A percentile compares a stretch with the other conserved stretches of the same genome.
phyloP scores from a whole-genome alignment of 2,797 vertebrate genomes.

The Phylloscopus collybita region DNA sequence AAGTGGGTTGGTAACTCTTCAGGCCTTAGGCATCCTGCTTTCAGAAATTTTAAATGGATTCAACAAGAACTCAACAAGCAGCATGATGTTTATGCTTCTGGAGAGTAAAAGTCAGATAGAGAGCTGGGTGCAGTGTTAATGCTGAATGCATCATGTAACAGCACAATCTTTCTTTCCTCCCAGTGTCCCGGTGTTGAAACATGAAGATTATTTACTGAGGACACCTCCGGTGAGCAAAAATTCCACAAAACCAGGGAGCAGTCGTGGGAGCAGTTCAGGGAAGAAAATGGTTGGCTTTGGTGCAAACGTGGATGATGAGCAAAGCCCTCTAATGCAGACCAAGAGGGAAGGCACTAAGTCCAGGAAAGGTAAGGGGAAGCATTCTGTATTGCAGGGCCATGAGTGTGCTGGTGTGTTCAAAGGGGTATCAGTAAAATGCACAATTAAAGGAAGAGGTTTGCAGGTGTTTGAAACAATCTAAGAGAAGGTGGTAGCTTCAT shows the following conservation, averaged over 20 bases:
- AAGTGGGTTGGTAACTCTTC: conserved; percentile 1
- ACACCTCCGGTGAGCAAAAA: conserved; percentile 38
- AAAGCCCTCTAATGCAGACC: not conserved
- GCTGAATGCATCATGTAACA: not conserved
- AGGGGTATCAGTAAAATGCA: not conserved
- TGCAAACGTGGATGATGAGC: not conserved
- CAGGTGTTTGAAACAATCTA: not conserved
- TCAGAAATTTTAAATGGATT: not conserved
- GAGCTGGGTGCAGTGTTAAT: not conserved
- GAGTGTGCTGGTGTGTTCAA: not conserved
- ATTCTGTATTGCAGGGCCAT: not conserved
- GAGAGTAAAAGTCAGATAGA: not conserved
- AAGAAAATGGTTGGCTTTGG: conserved; percentile 66
- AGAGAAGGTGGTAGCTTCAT: not conserved
- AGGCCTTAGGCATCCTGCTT: not conserved
- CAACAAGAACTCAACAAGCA: not conserved
- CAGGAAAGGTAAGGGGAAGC: conserved; percentile 69
- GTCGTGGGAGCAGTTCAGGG: not conserved
- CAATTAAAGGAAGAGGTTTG: not conserved
- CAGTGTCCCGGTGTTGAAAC: conserved; percentile 53
- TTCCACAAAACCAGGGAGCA: conserved; percentile 12
- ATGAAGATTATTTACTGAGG: conserved; percentile 21
- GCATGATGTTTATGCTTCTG: not conserved
- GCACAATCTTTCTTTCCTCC: not conserved
- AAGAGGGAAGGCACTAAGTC: conserved; percentile 16